Conservation (phyloP, 1,140 invertebrate species). For the Anadara kagoshimensis region DNA sequence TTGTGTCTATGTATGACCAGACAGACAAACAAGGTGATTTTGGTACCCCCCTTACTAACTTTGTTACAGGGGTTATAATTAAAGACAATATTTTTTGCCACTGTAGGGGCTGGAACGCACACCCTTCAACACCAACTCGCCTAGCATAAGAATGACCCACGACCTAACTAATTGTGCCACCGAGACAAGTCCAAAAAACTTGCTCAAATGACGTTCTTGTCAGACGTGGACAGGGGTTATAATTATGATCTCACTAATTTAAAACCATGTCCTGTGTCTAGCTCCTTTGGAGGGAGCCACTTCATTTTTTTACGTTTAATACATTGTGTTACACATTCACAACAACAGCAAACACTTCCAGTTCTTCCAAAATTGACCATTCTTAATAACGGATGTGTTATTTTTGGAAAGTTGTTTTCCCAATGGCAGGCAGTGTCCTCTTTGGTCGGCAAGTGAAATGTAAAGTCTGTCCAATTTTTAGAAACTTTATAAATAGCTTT, state of each 20-base stretch:
- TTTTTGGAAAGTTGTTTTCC: slow-evolving; percentile 63
- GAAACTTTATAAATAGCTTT: slow-evolving; percentile 61
- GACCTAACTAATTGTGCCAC: too few relatives aligned
- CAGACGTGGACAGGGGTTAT: too few relatives aligned
- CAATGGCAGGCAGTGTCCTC: slow-evolving; percentile 67
- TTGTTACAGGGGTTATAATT: too few relatives aligned
- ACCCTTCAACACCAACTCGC: too few relatives aligned
- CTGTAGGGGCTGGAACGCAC: too few relatives aligned
- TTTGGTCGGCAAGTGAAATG: slow-evolving; percentile 66
- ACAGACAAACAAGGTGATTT: too few relatives aligned
- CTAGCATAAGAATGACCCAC: too few relatives aligned
- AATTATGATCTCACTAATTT: slow-evolving; percentile 66
- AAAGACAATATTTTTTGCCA: too few relatives aligned
- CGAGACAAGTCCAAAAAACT: too few relatives aligned
- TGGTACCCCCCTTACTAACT: too few relatives aligned
- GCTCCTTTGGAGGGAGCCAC: slow-evolving; percentile 67
- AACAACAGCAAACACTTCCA: slow-evolving; percentile 59
- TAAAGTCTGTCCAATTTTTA: slow-evolving; percentile 66
- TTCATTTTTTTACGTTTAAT: slow-evolving; percentile 66
- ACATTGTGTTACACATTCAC: slow-evolving; percentile 60
- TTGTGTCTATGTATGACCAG: too few relatives aligned
- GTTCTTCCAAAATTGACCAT: slow-evolving; percentile 58
- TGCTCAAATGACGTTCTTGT: too few relatives aligned
- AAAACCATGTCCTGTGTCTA: slow-evolving; percentile 73
- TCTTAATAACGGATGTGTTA: slow-evolving; percentile 63